Evolutionary conservation across 2,888 invertebrate genomes (phyloP).

Genomic region (Allolobophora icterica): DNA sequence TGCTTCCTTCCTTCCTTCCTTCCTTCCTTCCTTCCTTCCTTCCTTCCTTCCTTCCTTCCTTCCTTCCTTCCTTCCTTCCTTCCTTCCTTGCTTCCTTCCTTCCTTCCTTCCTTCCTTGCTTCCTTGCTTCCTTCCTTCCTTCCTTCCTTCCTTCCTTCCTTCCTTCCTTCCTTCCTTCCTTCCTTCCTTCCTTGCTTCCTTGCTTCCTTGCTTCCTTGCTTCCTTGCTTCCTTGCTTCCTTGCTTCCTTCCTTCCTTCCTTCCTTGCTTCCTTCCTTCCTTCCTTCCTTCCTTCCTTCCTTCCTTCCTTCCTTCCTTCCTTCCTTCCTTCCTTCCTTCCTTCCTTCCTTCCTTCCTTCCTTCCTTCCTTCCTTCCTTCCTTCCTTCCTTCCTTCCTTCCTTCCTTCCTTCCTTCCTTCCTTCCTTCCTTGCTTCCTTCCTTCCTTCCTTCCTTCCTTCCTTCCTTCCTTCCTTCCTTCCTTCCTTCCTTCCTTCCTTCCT

Average conservation of each 20-base stretch:
- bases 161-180: conserved; percentile 12
- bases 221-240: background rate
- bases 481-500: conserved; percentile 49
- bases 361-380: conserved; percentile 14
- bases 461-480: conserved; percentile 50
- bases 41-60: conserved; percentile 43
- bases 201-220: background rate
- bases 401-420: conserved; percentile 42
- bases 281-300: background rate
- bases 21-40: conserved; percentile 41
- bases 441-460: conserved; percentile 49
- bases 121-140: conserved; percentile 18
- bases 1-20: conserved; percentile 35
- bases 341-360: background rate
- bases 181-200: conserved; percentile 18
- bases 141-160: conserved; percentile 24
- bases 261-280: background rate
- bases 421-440: conserved; percentile 43
- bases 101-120: conserved; percentile 28
- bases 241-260: background rate
- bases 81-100: background rate
- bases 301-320: conserved; percentile 26
- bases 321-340: background rate
- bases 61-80: conserved; percentile 20
- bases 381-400: conserved; percentile 28